Evolutionary conservation across 2,888 invertebrate genomes (phyloP), one percentile per base, ranked within the genome.

Genomic region (Idaea dimidiata): DNA sequence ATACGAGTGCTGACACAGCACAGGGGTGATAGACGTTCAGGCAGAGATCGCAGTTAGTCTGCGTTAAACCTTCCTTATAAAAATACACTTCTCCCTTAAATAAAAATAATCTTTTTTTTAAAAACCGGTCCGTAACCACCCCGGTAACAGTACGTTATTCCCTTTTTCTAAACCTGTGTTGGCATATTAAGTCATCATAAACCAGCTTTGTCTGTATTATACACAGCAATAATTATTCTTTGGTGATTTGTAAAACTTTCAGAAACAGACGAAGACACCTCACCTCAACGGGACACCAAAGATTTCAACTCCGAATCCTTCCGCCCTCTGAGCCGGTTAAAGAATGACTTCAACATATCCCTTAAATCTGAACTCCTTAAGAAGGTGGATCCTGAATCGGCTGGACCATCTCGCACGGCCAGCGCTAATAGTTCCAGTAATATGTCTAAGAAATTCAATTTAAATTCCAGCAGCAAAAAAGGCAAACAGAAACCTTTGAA

Each of bases 341-440:
- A 90, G 65, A 84, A 80, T 59, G 93, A 93, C 61, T 92, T 92
- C 65, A 93, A 92, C 62, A 82, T 89, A 53, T 93, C 92, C 0
- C 87, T 92, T 55, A 92, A 90, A 64, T 88, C 90, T 0, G 92
- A 93, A 66, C 73, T 91, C 0, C 72, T 78, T 1, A 86, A 85
- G 66, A 87, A 83, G 62, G 82, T 81, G 70, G 89, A 91, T 1
- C 76, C 81, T 0, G 82, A 86, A 4, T 81, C 84, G 0, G 83
- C 82, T 0, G 88, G 85, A 0, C 74, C 86, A 0, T 92, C 91
- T 0, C 74, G 84, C 58, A 84, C 78, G 0, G 83, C 87, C 18
- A 91, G 91, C 67, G 91, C 91, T 0, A 92, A 91, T 54, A 89
- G 90, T 65, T 91, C 91, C 0, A 88, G 89, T 59, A 88, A 90